Percentiles rank a stretch among this genome's conserved stretches.
Conservation (phyloP, 2,797 vertebrate genomes). For the Pachyuromys duprasi region DNA sequence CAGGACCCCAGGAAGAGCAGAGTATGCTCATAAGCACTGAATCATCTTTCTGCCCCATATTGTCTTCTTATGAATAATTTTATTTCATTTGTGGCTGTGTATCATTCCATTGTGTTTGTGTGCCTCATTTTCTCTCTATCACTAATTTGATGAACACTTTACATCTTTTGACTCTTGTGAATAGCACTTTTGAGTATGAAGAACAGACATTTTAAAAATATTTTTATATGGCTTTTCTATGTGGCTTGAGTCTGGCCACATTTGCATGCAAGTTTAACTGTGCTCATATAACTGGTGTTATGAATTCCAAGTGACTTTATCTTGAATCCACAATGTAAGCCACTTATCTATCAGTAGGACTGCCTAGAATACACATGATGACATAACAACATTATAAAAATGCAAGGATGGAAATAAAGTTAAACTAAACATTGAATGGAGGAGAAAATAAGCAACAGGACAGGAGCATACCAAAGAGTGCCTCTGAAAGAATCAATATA, state of each 20-base stretch:
- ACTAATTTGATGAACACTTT: background rate
- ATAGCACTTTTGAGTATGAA: background rate
- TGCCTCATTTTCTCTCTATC: background rate
- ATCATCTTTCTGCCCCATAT: no score
- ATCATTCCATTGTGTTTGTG: background rate
- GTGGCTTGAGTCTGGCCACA: background rate
- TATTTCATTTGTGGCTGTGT: background rate
- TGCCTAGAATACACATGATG: background rate
- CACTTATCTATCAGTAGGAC: background rate
- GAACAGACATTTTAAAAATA: background rate
- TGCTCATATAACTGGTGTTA: background rate
- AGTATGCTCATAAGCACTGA: no score
- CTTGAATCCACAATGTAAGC: constrained; percentile 11
- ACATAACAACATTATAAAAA: background rate
- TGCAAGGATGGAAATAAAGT: background rate
- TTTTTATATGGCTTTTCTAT: background rate
- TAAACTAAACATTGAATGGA: background rate
- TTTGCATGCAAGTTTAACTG: background rate
- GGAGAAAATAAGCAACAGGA: no score
- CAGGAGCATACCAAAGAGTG: no score
- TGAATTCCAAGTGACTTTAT: background rate
- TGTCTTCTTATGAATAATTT: background rate
- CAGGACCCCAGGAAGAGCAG: no score
- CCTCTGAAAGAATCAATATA: no score
- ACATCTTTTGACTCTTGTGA: background rate